Evolutionary conservation across 1,140 invertebrate species (phyloP), one percentile per base, ranked within the genome.

Genomic region (Plectus sambesii): DNA sequence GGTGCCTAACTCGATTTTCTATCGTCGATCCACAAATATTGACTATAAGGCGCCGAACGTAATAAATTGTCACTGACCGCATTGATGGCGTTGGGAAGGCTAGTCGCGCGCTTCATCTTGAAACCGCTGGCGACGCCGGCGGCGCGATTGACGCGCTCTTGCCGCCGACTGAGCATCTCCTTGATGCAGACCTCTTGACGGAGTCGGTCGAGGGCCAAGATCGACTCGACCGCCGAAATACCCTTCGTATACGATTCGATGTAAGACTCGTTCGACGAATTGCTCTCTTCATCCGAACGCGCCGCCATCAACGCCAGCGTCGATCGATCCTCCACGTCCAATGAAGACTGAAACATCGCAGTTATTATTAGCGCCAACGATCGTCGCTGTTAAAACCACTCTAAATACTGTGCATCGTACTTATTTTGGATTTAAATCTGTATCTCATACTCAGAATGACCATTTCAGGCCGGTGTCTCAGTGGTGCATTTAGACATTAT

Each of bases 211-310:
- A 98, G 74, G 3, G 85, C 87, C 27, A 98, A 73, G 57, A 98
- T 93, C 69, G 85, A 90, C 70, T 98, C 92, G 20, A 98, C 89
- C 2, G 88, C 89, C 46, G 88, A 90, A 0, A 97, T 89, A 24
- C 88, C 87, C 45, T 87, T 81, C 0, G 89, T 90, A 69, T 98
- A 98, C 76, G 94, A 93, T 75, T 97, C 88, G 17, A 76, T 71
- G 59, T 74, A 75, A 5, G 8, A 47, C 42, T 45, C 15, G 3
- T 5, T 12, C 17, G 22, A n/a, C 22, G 41, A 36, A 20, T n/a
- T 20, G 20, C 6, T 46, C 4, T 42, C 24, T 30, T 85, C 85
- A 72, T 89, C 85, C 35, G 77, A 81, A 46, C 68, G 66, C 3
- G 73, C 73, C 6, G 90, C 92, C 61, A 97, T 82, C 71, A 94